Evolutionary conservation across 2,888 invertebrate species (phyloP).

Genomic region (Acronicta leporina): DNA sequence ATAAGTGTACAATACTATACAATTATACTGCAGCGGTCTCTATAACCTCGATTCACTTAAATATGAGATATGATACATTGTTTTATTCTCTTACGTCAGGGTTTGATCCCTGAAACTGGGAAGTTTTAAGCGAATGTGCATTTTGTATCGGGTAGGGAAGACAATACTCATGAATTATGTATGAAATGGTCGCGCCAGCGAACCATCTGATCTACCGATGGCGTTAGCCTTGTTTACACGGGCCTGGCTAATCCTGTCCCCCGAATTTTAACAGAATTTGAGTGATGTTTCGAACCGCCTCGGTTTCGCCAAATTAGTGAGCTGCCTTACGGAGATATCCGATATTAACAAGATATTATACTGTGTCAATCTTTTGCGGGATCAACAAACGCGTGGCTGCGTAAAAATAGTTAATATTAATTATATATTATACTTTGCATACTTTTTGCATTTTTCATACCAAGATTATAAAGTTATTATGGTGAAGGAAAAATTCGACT

Average conservation of each 20-base stretch:
- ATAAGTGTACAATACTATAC: background rate
- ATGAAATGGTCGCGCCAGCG: slow-evolving; percentile 65
- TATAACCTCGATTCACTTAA: slow-evolving; percentile 36
- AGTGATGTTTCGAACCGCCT: slow-evolving; percentile 68
- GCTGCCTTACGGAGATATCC: slow-evolving; percentile 54
- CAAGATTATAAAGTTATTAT: no score
- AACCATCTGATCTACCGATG: slow-evolving; percentile 81
- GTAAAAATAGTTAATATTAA: no score
- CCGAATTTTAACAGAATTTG: slow-evolving; percentile 83
- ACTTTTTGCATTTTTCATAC: no score
- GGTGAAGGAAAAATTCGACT: no score
- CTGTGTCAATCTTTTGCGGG: slow-evolving; percentile 58
- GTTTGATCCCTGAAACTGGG: slow-evolving; percentile 39
- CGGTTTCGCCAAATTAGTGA: slow-evolving; percentile 59
- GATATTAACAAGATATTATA: slow-evolving; percentile 69
- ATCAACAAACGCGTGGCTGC: slow-evolving; percentile 36
- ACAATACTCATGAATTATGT: slow-evolving; percentile 82
- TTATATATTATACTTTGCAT: no score
- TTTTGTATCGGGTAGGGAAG: slow-evolving; percentile 70
- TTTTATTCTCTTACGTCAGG: slow-evolving; percentile 46
- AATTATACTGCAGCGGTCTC: slow-evolving; percentile 26
- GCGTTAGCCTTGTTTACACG: slow-evolving; percentile 81
- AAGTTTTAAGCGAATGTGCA: slow-evolving; percentile 54
- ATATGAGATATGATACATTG: slow-evolving; percentile 50
- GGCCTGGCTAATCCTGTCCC: slow-evolving; percentile 79